Evolutionary conservation across 2,797 vertebrate species (phyloP), one percentile per base, ranked within the genome.

Genomic region (Peromyscus melanophrys): DNA sequence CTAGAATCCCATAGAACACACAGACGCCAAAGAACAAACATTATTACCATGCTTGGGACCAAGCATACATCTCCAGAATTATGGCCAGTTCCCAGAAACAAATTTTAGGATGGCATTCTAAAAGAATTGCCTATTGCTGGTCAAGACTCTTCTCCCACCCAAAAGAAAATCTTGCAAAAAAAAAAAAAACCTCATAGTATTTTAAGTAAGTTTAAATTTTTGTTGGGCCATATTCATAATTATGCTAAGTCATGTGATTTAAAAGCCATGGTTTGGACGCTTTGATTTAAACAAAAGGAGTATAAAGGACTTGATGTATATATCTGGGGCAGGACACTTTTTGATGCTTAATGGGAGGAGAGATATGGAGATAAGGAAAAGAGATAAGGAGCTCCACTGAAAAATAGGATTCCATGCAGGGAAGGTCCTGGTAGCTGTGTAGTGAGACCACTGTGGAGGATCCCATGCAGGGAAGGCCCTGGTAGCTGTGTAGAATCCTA

Each of bases 301-400:
- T n/a, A 59, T 40, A n/a, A 2, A 49, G 0, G n/a, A 52, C 0
- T n/a, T 6, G 7, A 2, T n/a, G 27, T 1, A 59, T 9, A 25
- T 34, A 9, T 9, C 67, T 21, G 1, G n/a, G 31, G 73, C 31
- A 10, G 19, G 34, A 4, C 2, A n/a, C 84, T 67, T 85, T 85
- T 34, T 37, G 34, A 27, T 27, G 13, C 7, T 69, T 16, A n/a
- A 4, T 27, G 49, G 27, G 12, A 23, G 13, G 29, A 12, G 11
- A 57, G 25, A 87, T 29, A 49, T 71, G 23, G 16, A 31, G 55
- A 19, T 59, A 69, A 69, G 59, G 12, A 23, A 34, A 69, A 17
- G 5, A 55, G 13, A 69, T 37, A 46, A 86, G 29, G 5, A 31
- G 65, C 11, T 8, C 46, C 43, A 0, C 43, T 2, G 65, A 34